phyloP scores from a whole-genome alignment of 2,888 invertebrate species.

The Hoplodrina blanda region DNA sequence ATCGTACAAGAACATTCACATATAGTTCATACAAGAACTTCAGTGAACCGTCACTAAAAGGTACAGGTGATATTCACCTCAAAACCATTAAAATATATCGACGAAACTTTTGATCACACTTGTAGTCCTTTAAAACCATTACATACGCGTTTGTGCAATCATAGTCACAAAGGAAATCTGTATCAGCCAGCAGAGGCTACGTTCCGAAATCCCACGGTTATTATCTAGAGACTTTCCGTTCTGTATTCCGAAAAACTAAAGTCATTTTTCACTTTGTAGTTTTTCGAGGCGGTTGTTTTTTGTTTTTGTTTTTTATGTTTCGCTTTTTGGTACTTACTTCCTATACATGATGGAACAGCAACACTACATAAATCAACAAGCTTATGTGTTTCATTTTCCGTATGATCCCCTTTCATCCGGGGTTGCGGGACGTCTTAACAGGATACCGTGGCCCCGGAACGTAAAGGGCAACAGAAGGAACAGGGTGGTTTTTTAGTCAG shows the following conservation, averaged over 20 bases:
- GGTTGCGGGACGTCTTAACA: no score
- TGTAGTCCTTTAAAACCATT: slow-evolving; percentile 68
- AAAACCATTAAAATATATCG: slow-evolving; percentile 73
- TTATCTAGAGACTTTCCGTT: slow-evolving; percentile 67
- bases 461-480: no score
- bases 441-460: no score
- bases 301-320: no score
- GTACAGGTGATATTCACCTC: slow-evolving; percentile 68
- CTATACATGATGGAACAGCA: no score
- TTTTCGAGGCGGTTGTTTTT: no score
- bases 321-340: no score
- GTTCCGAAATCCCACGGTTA: slow-evolving; percentile 61
- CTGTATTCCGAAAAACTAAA: slow-evolving; percentile 59
- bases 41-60: slow-evolving; percentile 67
- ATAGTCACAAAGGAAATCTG: slow-evolving; percentile 72
- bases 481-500: no score
- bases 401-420: no score
- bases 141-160: slow-evolving; percentile 80
- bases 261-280: no score
- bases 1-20: slow-evolving; percentile 51
- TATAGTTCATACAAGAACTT: slow-evolving; percentile 61
- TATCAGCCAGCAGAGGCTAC: slow-evolving; percentile 65
- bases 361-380: no score
- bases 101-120: slow-evolving; percentile 69
- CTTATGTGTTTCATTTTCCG: no score